Base-by-base conservation (phyloP, 2,113 vertebrate genomes). In the Peucedramus taeniatus region DNA sequence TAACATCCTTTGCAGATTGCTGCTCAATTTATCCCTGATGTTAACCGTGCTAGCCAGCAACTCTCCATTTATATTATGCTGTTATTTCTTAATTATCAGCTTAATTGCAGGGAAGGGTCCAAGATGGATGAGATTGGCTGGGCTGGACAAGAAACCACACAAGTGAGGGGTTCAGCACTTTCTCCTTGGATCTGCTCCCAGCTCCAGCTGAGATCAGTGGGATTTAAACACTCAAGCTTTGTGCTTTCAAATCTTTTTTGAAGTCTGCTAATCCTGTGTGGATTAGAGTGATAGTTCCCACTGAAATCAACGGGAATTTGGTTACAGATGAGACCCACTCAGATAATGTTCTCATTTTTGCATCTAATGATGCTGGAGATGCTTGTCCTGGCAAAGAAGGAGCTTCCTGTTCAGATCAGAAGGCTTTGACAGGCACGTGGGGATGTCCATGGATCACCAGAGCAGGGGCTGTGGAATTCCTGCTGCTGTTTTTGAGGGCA, bases 1-100 rank as follows among this genome's bases (percentile, higher is more conserved):
- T 97, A 98, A 98, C 97, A 97, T 98, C 97, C 97, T 97, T 96
- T 95, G 93, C 94, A 95, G 93, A 97, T 98, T 97, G 91, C 95
- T 89, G 96, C 97, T 97, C 96, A 83, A 96, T 98, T 98, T 98
- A 96, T 97, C 97, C 95, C 89, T 69, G 76, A 97, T 83, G 96
- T 81, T 94, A 94, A 94, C 84, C 12, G 81, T 78, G 96, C 70
- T 91, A 94, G 94, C 88, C 92, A 79, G 84, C 42, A 83, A 80
- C 92, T 95, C 94, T 91, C 97, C 97, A 86, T 97, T 98, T 96
- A 80, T 97, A 96, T 92, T 76, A 94, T 72, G 96, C 93, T 92
- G 83, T 97, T 97, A 96, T 97, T 98, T 97, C 96, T 97, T 98
- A 98, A 98, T 98, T 98, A 97, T 96, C 89, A 83, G 92, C 23